These are phyloP conservation scores for Drosophila histrio DNA, from an alignment of 2,888 invertebrate genomes.

Conservation along the genomic window DNA sequence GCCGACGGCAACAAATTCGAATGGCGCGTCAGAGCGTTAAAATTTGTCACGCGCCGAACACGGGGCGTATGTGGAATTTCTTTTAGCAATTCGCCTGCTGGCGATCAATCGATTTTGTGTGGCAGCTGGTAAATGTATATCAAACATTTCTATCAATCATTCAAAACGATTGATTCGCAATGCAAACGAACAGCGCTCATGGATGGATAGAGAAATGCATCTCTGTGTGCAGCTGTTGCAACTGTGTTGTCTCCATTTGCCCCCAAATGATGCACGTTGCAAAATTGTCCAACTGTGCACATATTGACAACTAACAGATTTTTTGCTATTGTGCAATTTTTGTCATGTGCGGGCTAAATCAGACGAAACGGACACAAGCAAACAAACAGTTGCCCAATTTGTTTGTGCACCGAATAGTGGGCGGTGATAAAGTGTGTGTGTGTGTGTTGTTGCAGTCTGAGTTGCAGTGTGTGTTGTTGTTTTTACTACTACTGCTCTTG, in stretches of 20 bases:
- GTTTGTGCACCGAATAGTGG: constrained; percentile 43
- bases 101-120: constrained; percentile 64
- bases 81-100: constrained; percentile 39
- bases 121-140: constrained; percentile 72
- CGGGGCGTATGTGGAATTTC: constrained; percentile 61
- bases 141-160: constrained; percentile 79
- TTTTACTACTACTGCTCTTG: constrained; percentile 18
- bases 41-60: constrained; percentile 72
- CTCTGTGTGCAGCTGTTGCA: constrained; percentile 44
- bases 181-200: constrained; percentile 59
- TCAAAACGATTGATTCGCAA: constrained; percentile 76
- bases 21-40: constrained; percentile 72
- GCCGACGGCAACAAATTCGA: constrained; percentile 55
- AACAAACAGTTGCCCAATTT: constrained; percentile 64
- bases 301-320: constrained; percentile 72
- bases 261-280: constrained; percentile 60
- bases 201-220: neutral
- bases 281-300: constrained; percentile 65
- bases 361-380: constrained; percentile 64
- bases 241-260: constrained; percentile 35
- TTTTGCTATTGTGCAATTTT: constrained; percentile 67
- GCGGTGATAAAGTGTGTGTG: constrained; percentile 26
- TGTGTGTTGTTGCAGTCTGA: neutral
- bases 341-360: constrained; percentile 71
- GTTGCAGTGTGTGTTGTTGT: constrained; percentile 9